Evolutionary conservation across 2,113 vertebrate species (phyloP), one percentile per base, ranked within the genome.

Genomic region (Planiliza haematocheilus): DNA sequence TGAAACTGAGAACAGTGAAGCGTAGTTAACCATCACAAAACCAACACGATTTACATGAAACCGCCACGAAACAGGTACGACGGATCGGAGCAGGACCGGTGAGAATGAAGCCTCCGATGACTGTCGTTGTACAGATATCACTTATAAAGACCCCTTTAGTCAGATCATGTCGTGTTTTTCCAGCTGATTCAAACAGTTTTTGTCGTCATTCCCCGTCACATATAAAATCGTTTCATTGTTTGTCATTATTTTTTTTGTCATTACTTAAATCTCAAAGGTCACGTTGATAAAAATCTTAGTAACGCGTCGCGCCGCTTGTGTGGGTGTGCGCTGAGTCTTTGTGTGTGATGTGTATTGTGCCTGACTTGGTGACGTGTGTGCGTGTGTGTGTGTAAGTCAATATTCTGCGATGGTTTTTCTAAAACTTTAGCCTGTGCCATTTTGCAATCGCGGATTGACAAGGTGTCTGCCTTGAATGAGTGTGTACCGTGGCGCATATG

Each of bases 1-100:
- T 4, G 71, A 84, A 81, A 84, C 78, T 48, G 63, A 79, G 49
- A 86, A n/a, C 13, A 14, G 45, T 41, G 46, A 30, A 62, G 20
- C 1, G 11, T 13, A 24, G 67, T 36, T 43, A 56, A 77, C 55
- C 64, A 49, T 49, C 10, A 48, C 55, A 16, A 4, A 52, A 53
- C 12, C 21, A 37, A 46, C 36, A 57, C 42, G 9, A 55, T 76
- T 68, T 20, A 38, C 5, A 66, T 18, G 20, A 84, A 77, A 66
- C 41, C 59, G 14, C 16, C 20, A 1, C 1, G 0, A 46, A 14
- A n/a, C 18, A 60, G 60, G 57, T 41, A 45, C 39, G 57, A 74
- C 68, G n/a, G n/a, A 64, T 71, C 50, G 66, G 24, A 53, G 57
- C n/a, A 36, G 13, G 21, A n/a, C 34, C 1, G 1, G 11, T 70